These are phyloP conservation scores for Tonatia bakeri DNA, from an alignment of 2,113 vertebrate species.

Conservation along the genomic window DNA sequence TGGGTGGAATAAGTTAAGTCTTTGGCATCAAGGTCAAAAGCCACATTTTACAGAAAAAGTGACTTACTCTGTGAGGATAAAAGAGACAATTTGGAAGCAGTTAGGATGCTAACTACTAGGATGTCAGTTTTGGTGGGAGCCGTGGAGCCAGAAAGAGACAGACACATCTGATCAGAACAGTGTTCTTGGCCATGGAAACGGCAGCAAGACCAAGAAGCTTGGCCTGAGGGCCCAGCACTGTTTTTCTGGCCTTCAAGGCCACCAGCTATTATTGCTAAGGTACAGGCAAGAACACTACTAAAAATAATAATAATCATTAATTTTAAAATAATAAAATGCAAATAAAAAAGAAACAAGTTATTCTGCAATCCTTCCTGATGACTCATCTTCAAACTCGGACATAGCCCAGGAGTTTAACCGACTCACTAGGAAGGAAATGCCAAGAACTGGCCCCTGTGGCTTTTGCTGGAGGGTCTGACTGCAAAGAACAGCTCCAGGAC, in stretches of 20 bases:
- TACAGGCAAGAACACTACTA: not conserved
- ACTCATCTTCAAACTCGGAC: constrained; percentile 10
- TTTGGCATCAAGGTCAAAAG: not conserved
- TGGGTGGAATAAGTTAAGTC: not conserved
- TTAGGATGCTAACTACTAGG: too few species aligned
- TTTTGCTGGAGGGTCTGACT: not conserved
- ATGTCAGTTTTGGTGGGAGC: not conserved
- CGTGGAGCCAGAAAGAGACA: not conserved
- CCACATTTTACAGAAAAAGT: not conserved
- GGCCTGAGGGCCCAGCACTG: not conserved
- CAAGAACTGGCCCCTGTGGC: not conserved
- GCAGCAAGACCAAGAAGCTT: not conserved
- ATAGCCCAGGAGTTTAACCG: not conserved
- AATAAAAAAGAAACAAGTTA: constrained; percentile 29
- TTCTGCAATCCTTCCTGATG: constrained; percentile 49
- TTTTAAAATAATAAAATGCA: constrained; percentile 22
- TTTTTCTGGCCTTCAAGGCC: not conserved
- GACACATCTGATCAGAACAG: not conserved
- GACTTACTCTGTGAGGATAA: not conserved
- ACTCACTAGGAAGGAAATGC: constrained; percentile 29
- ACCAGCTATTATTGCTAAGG: not conserved
- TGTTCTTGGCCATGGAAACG: not conserved
- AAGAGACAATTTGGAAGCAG: not conserved
- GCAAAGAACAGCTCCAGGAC: not conserved
- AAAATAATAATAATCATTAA: not conserved